Base-by-base conservation (phyloP, 2,797 vertebrate species). In the Coluber constrictor region DNA sequence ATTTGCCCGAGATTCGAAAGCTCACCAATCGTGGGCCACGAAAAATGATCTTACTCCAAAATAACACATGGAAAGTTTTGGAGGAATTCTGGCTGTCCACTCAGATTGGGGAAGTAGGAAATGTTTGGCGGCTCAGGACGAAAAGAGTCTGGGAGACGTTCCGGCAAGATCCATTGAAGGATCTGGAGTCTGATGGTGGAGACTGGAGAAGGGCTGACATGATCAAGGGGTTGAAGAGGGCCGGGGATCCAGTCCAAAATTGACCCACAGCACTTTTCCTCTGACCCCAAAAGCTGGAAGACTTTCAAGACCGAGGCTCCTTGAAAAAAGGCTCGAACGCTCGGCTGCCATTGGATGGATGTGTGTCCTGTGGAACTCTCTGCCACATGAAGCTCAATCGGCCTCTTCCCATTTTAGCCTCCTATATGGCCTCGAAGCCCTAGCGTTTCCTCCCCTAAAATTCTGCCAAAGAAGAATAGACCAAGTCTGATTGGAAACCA, bases 391-490 rank as follows among this genome's bases (percentile, higher is more conserved):
- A 70, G 66, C 32, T 16, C 4, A 18, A 18, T 8, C 0, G 29
- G 11, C 61, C 27, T 63, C 27, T 27, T 10, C 4, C 4, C 61
- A 4, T 61, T 27, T 61, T n/a, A 66, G 29, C 63, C 5, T 70
- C 29, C 4, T n/a, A 1, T n/a, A 13, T n/a, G 0, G 29, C 66
- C 4, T 7, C 5, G 1, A 32, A 32, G 66, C 13, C 66, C 2
- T 32, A 32, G 63, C 29, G 5, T 66, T n/a, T 2, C 29, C 13
- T 5, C 4, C 29, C 29, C 63, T 0, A 0, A n/a, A 70, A n/a
- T n/a, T n/a, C 63, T 18, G n/a, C 29, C n/a, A 9, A 54, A 32
- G 66, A 70, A 32, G 29, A 70, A 2, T 15, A 15, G 5, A 70
- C 15, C 2, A 2, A 32, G 15, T n/a, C 13, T 1, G 66, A 70